Base-by-base conservation (phyloP, 2,888 invertebrate species). In the Magallana nippona region DNA sequence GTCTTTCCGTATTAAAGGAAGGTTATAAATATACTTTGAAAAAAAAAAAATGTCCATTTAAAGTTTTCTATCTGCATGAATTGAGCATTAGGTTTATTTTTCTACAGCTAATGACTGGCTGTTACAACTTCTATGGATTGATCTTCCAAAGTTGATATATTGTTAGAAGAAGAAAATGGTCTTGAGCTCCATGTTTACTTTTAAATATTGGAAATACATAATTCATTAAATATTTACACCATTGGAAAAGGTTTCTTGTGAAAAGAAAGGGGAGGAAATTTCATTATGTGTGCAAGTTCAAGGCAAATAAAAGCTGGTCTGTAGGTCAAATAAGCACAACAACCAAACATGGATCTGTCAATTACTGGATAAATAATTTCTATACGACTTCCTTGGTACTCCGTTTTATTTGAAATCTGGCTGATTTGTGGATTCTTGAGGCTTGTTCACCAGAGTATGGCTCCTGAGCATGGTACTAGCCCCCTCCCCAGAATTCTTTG, bases 121-220 rank as follows among this genome's bases (percentile, higher is more conserved):
- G 44, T 44, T 44, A 44, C 44, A 44, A 44, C 3, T 44, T 44
- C 44, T 60, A n/a, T 17, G 2, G 60, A 60, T 8, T n/a, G n/a
- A 15, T 15, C 60, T 17, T 60, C n/a, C n/a, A 15, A n/a, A n/a
- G 60, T 17, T n/a, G n/a, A 2, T 17, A 11, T 22, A 27, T 63
- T 27, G 10, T 63, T 22, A n/a, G 62, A 11, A n/a, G 62, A 11
- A 19, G 19, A 62, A 62, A 19, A 22, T 22, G n/a, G 19, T 19
- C 19, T 62, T 22, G 22, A 11, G 13, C 71, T 27, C 32, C 44
- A 71, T 78, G 55, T 78, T 78, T 78, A 78, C 78, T 71, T 71
- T 71, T 13, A n/a, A 27, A 15, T 71, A 71, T 71, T 71, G 71
- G 71, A 71, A 71, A 71, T 27, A 27, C 63, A 71, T 71, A 71